Evolutionary conservation across 1,140 invertebrate genomes (phyloP), one percentile per base, ranked within the genome.

Genomic region (Rhyzopertha dominica): DNA sequence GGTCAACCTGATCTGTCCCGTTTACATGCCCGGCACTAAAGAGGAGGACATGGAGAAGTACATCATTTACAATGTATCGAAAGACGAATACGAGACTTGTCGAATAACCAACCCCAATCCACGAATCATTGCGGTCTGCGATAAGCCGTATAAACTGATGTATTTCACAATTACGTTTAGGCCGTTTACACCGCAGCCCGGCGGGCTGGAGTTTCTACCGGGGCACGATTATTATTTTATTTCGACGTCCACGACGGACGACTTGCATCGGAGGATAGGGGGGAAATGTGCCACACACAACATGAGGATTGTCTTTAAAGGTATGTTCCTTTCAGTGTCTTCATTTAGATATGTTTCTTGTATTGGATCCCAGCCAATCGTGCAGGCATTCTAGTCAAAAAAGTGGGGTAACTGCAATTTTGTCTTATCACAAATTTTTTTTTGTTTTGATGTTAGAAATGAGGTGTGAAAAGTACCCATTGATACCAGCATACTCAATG

Each of bases 171-270:
- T 95, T 67, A 95, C 92, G 49, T 95, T 95, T 75, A 80, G 92
- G 68, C 90, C 91, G 62, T 95, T 95, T 71, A 94, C 90, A 57
- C 92, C 92, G 24, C 90, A 94, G 73, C 91, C 92, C 39, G 90
- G 90, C 53, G 92, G 91, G 36, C 74, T 95, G 56, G 92, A 95
- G 70, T 95, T 95, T 72, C 79, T 87, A 57, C 90, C 92, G 49
- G 91, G 92, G 45, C 88, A 91, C 66, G 90, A 95, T 70, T 95
- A 95, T 69, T 95, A 93, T 70, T 95, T 95, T 72, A 95, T 95
- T 72, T 93, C 83, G 18, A 90, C 91, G 47, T 94, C 90, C 37
- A 90, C 88, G 49, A 87, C 87, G 66, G 88, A 93, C 62, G 90
- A 93, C 63, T 71, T 94, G 53, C 87, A 95, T 65, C 79, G 89